These are phyloP conservation scores for Acanthaster planci DNA, from an alignment of 35 echinoderm and acorn worm species.

Conservation along the genomic window DNA sequence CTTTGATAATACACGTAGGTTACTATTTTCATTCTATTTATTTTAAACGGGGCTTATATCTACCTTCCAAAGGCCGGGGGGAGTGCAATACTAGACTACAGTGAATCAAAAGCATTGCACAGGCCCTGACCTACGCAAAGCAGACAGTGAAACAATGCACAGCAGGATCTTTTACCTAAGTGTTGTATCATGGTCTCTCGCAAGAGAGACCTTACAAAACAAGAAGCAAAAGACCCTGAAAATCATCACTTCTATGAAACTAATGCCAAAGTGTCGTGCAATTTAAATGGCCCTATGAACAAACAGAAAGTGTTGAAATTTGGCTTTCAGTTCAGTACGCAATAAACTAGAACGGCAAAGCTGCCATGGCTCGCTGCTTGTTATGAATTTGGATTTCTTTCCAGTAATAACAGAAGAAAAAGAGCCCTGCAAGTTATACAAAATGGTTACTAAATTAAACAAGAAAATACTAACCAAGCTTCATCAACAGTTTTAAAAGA, in stretches of 20 bases:
- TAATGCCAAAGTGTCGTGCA: too few species aligned
- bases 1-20: not conserved
- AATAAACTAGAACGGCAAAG: too few species aligned
- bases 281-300: too few species aligned
- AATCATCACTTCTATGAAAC: not conserved
- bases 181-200: not conserved
- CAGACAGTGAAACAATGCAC: not conserved
- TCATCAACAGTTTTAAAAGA: too few species aligned
- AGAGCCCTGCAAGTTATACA: too few species aligned
- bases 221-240: constrained; percentile 16
- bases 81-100: constrained; percentile 69
- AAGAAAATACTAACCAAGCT: too few species aligned
- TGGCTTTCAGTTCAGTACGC: too few species aligned
- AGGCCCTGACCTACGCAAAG: constrained; percentile 53
- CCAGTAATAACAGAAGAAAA: too few species aligned
- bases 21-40: not conserved
- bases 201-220: constrained; percentile 29
- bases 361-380: too few species aligned
- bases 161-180: not conserved
- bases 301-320: too few species aligned
- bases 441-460: too few species aligned
- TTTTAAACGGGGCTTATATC: not conserved
- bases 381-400: too few species aligned
- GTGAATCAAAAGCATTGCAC: constrained; percentile 56
- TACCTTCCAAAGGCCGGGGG: constrained; percentile 71